Conservation (phyloP, 2,113 vertebrate species). For the Puma concolor region DNA sequence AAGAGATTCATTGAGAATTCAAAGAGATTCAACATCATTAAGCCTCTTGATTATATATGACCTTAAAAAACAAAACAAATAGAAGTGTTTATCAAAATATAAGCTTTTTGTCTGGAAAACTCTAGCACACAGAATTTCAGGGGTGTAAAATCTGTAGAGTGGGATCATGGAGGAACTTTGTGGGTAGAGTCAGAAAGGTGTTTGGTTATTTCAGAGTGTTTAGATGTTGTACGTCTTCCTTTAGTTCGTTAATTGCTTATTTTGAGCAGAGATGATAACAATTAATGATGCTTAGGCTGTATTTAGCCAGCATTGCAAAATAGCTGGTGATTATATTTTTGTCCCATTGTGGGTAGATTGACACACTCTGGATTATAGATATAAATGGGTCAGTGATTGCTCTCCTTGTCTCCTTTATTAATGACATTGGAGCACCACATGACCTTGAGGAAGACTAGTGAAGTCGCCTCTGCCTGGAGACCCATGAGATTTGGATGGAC, state of each 20-base stretch:
- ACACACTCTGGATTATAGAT: background rate
- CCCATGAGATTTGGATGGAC: background rate
- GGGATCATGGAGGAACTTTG: background rate
- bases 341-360: background rate
- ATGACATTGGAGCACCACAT: background rate
- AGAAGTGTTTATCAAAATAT: conserved; percentile 14
- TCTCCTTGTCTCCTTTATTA: background rate
- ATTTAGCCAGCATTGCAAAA: background rate
- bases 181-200: background rate
- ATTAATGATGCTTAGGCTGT: background rate
- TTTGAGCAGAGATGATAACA: background rate
- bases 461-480: background rate
- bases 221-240: background rate
- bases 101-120: background rate
- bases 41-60: conserved; percentile 33
- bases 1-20: conserved; percentile 14
- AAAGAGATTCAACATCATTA: conserved; percentile 46
- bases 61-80: conserved; percentile 27
- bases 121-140: background rate
- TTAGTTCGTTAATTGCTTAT: conserved; percentile 20
- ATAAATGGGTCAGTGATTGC: background rate
- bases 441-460: conserved; percentile 1
- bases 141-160: background rate
- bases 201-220: conserved; percentile 37
- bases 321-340: background rate